Base-by-base conservation (phyloP, 2,113 vertebrate genomes). In the Halcyon malimbica region DNA sequence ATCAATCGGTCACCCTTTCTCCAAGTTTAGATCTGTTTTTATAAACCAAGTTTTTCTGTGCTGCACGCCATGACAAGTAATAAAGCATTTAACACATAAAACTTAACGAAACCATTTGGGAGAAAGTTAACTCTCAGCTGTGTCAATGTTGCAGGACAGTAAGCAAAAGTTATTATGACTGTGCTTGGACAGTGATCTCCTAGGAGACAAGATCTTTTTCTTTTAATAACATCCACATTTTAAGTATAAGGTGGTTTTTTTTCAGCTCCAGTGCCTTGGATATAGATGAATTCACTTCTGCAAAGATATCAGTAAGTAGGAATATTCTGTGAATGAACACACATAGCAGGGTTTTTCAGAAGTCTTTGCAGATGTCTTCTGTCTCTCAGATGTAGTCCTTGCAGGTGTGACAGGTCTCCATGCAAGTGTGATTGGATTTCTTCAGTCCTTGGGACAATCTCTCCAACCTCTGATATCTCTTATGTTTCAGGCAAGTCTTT, bases 301-400 rank as follows among this genome's bases (percentile, higher is more conserved):
- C 63, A 75, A 35, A n/a, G 53, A 1, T 71, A 91, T 76, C 57
- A 89, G 65, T 65, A 90, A 87, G 86, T 57, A 73, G 80, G 50
- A 96, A 89, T 73, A 56, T 41, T 75, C 83, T 84, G 63, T 1
- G 1, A 90, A 89, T 68, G 35, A 95, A 26, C 23, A 51, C 35
- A 78, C 64, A 21, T 24, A 87, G 76, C 28, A 70, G 33, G 24
- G 33, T 70, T 90, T 93, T 91, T 83, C 64, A 81, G 80, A 95
- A 95, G 68, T 10, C 35, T 83, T 73, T 83, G 76, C 60, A 86
- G 60, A 90, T 75, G 60, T 68, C 42, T 95, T 94, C 11, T 29
- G 39, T 73, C 62, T 95, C 33, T 74, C 83, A 79, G 87, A 91
- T 95, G 91, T 82, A 73, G 54, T 95, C 77, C 83, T 83, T 63